These are phyloP conservation scores for Capromys pilorides DNA, from an alignment of 2,797 vertebrate genomes.

Conservation along the genomic window DNA sequence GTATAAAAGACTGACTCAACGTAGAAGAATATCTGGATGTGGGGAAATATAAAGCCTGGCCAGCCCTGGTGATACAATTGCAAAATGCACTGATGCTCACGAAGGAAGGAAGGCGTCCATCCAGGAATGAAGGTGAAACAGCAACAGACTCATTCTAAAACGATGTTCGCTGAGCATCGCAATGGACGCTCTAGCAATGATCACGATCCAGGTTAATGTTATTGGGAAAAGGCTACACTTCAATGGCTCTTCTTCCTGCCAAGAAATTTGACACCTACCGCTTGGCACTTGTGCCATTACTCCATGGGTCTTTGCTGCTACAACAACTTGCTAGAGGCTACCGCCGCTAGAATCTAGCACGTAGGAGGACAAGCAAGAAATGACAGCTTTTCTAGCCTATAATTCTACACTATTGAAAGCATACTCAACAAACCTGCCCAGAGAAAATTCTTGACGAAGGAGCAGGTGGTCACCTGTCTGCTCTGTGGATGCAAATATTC, in stretches of 20 bases:
- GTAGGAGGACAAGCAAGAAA: neutral
- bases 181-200: neutral
- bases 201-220: constrained; percentile 16
- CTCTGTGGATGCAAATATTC: neutral
- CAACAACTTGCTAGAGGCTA: neutral
- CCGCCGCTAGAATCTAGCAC: neutral
- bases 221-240: constrained; percentile 16
- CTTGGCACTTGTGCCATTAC: neutral
- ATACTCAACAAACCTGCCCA: constrained; percentile 19
- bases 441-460: neutral
- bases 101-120: neutral
- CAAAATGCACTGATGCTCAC: neutral
- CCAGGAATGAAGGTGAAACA: neutral
- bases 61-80: neutral
- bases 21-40: neutral
- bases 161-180: neutral
- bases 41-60: neutral
- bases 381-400: neutral
- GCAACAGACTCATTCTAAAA: neutral
- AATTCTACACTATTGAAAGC: neutral
- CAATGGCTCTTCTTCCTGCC: neutral
- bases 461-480: neutral
- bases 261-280: constrained; percentile 3
- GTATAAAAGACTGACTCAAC: neutral
- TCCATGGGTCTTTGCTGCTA: neutral